Evolutionary conservation across 2,888 invertebrate species (phyloP).

Genomic region (Chrysina gloriosa): DNA sequence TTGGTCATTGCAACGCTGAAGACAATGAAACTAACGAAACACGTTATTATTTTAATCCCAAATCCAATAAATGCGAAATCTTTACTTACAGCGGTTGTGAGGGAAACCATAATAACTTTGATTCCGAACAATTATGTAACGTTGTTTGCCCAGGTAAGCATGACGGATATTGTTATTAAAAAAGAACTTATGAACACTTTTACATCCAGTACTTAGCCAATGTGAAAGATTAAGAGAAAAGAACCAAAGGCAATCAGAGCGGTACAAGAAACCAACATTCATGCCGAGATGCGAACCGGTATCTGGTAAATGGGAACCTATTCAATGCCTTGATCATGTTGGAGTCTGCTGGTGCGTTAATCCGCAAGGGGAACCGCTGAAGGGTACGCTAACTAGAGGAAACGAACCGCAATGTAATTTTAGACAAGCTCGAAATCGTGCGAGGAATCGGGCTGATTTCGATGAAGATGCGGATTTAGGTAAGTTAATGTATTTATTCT

Average conservation of each 20-base stretch:
- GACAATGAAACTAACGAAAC: constrained; percentile 65
- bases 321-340: constrained; percentile 81
- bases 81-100: constrained; percentile 80
- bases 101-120: constrained; percentile 88
- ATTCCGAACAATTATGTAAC: constrained; percentile 81
- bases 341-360: constrained; percentile 92
- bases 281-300: constrained; percentile 79
- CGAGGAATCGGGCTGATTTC: constrained; percentile 57
- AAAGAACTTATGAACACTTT: constrained; percentile 2
- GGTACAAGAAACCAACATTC: constrained; percentile 80
- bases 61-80: constrained; percentile 79
- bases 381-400: constrained; percentile 82
- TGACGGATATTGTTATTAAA: no score
- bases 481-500: constrained; percentile 52
- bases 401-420: constrained; percentile 83
- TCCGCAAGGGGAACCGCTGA: constrained; percentile 82
- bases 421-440: constrained; percentile 77
- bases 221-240: constrained; percentile 85
- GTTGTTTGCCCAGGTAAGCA: constrained; percentile 79
- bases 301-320: constrained; percentile 82
- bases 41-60: constrained; percentile 83
- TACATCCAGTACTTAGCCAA: constrained; percentile 75
- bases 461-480: constrained; percentile 68
- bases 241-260: constrained; percentile 78
- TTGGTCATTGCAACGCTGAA: constrained; percentile 69